These are phyloP conservation scores for Cynodonichthys magdalenae DNA, from an alignment of 2,797 vertebrate genomes.

Conservation along the genomic window DNA sequence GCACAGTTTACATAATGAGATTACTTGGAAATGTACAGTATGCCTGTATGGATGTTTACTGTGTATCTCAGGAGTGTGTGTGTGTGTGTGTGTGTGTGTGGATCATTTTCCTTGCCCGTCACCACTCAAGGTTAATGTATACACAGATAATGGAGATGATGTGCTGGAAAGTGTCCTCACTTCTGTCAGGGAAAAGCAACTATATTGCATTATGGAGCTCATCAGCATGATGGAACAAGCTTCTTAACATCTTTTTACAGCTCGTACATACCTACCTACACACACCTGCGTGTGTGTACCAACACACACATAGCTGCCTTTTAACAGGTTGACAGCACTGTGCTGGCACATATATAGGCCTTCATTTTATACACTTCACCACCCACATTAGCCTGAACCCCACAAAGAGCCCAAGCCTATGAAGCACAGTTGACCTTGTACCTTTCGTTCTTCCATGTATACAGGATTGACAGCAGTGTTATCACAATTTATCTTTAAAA, in stretches of 20 bases:
- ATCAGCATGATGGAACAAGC: conserved; percentile 73
- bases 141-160: conserved; percentile 76
- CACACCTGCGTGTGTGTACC: conserved; percentile 14
- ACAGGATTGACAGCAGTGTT: conserved; percentile 7
- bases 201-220: conserved; percentile 68
- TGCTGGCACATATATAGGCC: conserved; percentile 26
- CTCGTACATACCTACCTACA: conserved; percentile 8
- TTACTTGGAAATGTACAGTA: conserved; percentile 5
- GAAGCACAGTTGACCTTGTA: conserved; percentile 38
- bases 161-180: conserved; percentile 61
- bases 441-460: conserved; percentile 17
- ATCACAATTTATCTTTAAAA: conserved; percentile 7
- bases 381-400: conserved; percentile 35
- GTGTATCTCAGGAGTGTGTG: conserved; percentile 11
- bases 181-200: conserved; percentile 54
- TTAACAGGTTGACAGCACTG: conserved; percentile 54
- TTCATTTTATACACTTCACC: conserved; percentile 33
- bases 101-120: conserved; percentile 26
- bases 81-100: conserved; percentile 10
- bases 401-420: conserved; percentile 27
- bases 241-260: conserved; percentile 71
- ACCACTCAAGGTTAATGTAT: conserved; percentile 79
- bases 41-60: conserved; percentile 4
- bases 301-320: conserved; percentile 14
- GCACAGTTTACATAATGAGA: conserved; percentile 18